phyloP scores from a whole-genome alignment of 1,140 invertebrate genomes.

The Papilio glaucus region DNA sequence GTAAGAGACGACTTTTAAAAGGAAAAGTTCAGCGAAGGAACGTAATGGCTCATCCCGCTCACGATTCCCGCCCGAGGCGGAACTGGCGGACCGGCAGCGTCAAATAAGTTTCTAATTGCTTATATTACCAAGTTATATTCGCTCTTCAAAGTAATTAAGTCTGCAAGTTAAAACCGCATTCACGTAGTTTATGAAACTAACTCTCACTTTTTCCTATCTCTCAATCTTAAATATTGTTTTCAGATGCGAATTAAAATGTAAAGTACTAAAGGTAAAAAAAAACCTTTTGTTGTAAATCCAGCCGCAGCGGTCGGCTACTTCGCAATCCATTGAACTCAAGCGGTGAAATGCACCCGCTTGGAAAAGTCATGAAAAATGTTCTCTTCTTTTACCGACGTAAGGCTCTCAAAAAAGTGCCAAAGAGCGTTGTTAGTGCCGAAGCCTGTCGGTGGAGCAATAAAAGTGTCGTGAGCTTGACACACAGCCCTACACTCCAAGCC shows the following conservation, averaged over 20 bases:
- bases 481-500: conserved; percentile 21
- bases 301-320: conserved; percentile 56
- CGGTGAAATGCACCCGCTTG: conserved; percentile 62
- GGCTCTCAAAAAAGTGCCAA: conserved; percentile 62
- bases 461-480: conserved; percentile 46
- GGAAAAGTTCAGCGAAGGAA: conserved; percentile 80
- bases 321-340: conserved; percentile 62
- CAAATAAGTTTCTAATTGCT: conserved; percentile 84
- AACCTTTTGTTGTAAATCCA: conserved; percentile 61
- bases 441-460: conserved; percentile 48
- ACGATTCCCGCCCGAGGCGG: conserved; percentile 78
- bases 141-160: conserved; percentile 81
- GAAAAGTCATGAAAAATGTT: conserved; percentile 67
- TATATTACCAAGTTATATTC: conserved; percentile 83
- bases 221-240: conserved; percentile 45
- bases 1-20: conserved; percentile 82
- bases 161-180: conserved; percentile 76
- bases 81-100: conserved; percentile 79
- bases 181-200: conserved; percentile 70
- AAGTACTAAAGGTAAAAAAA: conserved; percentile 50
- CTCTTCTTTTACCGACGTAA: conserved; percentile 58
- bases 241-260: conserved; percentile 48
- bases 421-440: conserved; percentile 47
- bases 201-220: conserved; percentile 56
- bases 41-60: conserved; percentile 82